Percentiles rank a stretch among this genome's conserved stretches.
Evolutionary conservation across 2,888 invertebrate genomes (phyloP).

Genomic region (Trachelus troglodyta): DNA sequence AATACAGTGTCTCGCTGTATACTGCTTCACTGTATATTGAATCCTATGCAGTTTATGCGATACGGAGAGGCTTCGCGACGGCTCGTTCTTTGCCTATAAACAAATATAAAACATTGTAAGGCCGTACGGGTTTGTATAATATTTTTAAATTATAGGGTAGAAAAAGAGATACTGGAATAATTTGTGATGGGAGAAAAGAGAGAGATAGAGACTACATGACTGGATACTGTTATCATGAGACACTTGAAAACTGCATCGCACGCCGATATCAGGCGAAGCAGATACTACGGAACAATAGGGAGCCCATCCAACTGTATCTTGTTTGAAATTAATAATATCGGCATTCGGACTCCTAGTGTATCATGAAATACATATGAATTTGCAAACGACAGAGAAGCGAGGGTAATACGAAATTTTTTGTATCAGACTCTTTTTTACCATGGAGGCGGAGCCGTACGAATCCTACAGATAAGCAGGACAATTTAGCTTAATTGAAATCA

Average conservation of each 20-base stretch:
- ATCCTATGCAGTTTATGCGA: not conserved
- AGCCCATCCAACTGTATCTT: not conserved
- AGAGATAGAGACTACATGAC: not conserved
- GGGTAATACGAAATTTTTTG: not conserved
- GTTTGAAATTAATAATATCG: not conserved
- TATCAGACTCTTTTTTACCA: not conserved
- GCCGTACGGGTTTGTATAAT: not conserved
- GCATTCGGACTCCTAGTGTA: not conserved
- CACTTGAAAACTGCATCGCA: not conserved
- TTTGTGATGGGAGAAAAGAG: not conserved
- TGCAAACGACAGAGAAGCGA: not conserved
- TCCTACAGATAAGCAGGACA: not conserved
- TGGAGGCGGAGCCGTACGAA: not conserved
- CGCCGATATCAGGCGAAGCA: not conserved
- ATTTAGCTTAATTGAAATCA: not conserved
- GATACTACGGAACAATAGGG: not conserved
- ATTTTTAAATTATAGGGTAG: not conserved
- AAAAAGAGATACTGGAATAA: not conserved
- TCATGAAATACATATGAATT: not conserved
- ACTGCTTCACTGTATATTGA: not conserved
- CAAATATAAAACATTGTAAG: not conserved
- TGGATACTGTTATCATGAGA: not conserved
- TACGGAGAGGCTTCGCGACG: not conserved
- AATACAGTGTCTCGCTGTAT: not conserved
- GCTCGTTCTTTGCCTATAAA: not conserved